Base-by-base conservation (phyloP, 2,113 vertebrate species). In the Okapia johnstoni region DNA sequence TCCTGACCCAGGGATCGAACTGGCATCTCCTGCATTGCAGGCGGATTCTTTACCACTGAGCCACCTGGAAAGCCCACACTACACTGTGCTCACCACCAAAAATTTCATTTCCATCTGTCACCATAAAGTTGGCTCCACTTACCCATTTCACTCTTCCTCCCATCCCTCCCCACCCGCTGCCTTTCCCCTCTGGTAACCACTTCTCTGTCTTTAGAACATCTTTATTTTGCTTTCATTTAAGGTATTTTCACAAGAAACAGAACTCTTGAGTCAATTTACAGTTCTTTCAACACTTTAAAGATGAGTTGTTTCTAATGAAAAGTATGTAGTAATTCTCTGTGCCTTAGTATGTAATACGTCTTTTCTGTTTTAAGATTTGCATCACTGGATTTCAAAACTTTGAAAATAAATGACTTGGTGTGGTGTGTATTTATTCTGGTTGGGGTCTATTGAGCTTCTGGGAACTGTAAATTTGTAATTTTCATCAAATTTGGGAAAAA, bases 221-320 rank as follows among this genome's bases (percentile, higher is more conserved):
- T 70, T 85, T 85, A 86, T 93, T 93, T 93, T 87, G 25, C 84
- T 79, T 93, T 81, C 43, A 91, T 61, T 76, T 79, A 87, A 87
- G 84, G 54, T 87, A 60, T 61, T 87, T 77, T 93, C 26, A 77
- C 26, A 87, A 79, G 55, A 61, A 43, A 85, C 12, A 93, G 54
- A 55, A 85, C 73, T 93, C 36, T 80, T 26, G 26, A 28, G 21
- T 80, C 70, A 93, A 93, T 48, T 46, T 87, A 63, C 79, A 55
- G 14, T 84, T 93, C 83, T 87, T 87, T 87, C 55, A 60, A 10
- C 52, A 60, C 54, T 76, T 77, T 79, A 61, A 54, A 80, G 28
- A 26, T 88, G n/a, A 76, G 63, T 48, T 48, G 33, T 86, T 86
- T 86, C 83, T 93, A 85, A 40, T 26, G 61, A 85, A 60, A 90